Conservation (phyloP, 2,113 vertebrate genomes). For the Hemiscyllium ocellatum region DNA sequence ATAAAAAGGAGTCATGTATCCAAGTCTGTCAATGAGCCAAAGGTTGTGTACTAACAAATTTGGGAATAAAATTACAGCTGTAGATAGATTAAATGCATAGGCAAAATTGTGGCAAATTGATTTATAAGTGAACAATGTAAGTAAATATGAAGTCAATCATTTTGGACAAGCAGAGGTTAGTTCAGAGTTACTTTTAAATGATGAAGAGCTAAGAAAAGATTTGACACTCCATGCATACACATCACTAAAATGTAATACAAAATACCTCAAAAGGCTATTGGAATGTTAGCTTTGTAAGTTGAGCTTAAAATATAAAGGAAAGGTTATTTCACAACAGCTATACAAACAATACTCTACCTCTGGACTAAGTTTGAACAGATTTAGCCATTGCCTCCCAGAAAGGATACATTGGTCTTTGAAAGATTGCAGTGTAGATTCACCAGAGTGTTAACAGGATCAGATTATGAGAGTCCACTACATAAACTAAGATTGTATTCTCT, state of each 20-base stretch:
- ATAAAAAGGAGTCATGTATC: not conserved
- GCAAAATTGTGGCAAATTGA: not conserved
- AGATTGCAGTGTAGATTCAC: not conserved
- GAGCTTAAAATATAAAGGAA: not conserved
- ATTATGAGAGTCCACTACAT: not conserved
- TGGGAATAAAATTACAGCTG: not conserved
- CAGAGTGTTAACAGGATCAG: not conserved
- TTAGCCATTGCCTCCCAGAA: not conserved
- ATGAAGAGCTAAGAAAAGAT: not conserved
- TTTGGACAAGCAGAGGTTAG: not conserved
- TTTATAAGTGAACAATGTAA: not conserved
- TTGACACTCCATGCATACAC: not conserved
- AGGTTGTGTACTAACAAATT: not conserved
- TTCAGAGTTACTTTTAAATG: not conserved
- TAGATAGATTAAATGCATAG: not conserved
- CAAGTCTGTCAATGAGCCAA: not conserved
- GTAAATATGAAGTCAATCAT: not conserved
- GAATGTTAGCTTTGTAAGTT: not conserved
- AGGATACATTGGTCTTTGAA: not conserved
- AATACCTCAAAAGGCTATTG: not conserved
- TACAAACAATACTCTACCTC: not conserved
- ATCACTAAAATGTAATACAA: not conserved
- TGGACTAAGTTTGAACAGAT: not conserved
- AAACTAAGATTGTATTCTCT: not conserved
- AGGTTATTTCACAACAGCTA: not conserved